Evolutionary conservation across 1,140 invertebrate genomes (phyloP).

Genomic region (Helicoverpa zea): DNA sequence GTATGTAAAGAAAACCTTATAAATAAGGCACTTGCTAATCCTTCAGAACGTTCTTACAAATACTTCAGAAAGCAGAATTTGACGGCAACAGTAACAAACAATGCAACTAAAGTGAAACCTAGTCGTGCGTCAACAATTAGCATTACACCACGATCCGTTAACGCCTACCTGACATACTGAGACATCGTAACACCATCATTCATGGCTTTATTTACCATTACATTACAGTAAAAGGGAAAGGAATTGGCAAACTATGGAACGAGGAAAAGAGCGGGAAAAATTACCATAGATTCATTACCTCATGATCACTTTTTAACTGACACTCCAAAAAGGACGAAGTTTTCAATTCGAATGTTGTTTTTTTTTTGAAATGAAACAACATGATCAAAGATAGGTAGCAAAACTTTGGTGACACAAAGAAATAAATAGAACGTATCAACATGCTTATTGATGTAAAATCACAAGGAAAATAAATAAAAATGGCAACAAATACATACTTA

Average conservation of each 20-base stretch:
- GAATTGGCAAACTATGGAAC: not conserved
- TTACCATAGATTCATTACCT: too few relatives aligned
- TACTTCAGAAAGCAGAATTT: not conserved
- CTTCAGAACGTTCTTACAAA: not conserved
- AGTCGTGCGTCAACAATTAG: conserved; percentile 10
- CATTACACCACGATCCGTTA: conserved; percentile 3
- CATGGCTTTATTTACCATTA: not conserved
- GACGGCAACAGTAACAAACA: not conserved
- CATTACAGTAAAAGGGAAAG: not conserved
- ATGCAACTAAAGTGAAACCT: conserved; percentile 9
- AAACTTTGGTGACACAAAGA: not conserved
- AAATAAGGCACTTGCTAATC: not conserved
- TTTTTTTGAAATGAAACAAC: not conserved
- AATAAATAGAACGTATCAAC: too few relatives aligned
- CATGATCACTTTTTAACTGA: too few relatives aligned
- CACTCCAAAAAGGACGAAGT: too few relatives aligned
- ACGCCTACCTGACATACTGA: not conserved
- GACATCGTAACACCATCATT: not conserved
- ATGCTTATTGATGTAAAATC: too few relatives aligned
- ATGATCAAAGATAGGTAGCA: not conserved
- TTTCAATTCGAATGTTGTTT: too few relatives aligned
- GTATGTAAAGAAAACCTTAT: not conserved
- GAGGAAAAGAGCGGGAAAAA: too few relatives aligned
- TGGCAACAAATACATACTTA: too few relatives aligned
- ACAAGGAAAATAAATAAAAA: too few relatives aligned